A percentile compares a stretch with the other conserved stretches of the same genome.
phyloP scores from a whole-genome alignment of 1,140 invertebrate species.

The Drosophila insularis region DNA sequence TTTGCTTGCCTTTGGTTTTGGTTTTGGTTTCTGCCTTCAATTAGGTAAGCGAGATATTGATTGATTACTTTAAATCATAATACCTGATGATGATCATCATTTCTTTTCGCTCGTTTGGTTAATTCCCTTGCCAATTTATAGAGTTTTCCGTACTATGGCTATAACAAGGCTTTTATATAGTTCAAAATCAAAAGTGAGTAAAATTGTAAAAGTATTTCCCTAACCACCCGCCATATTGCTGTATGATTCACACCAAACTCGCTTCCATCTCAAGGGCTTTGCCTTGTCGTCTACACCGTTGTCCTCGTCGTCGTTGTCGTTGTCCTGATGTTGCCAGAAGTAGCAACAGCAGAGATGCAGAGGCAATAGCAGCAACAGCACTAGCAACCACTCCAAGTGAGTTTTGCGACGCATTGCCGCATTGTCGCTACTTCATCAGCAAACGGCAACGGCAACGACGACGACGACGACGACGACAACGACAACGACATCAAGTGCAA shows the following conservation, averaged over 20 bases:
- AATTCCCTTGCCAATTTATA: neutral
- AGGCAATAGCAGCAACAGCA: no score
- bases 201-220: neutral
- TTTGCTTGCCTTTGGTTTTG: neutral
- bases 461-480: slow-evolving; percentile 7
- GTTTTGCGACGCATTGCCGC: slow-evolving; percentile 78
- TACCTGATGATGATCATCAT: neutral
- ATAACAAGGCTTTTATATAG: neutral
- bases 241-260: slow-evolving; percentile 6
- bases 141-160: neutral
- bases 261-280: slow-evolving; percentile 18
- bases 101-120: neutral
- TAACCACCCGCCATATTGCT: neutral
- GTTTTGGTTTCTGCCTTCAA: neutral
- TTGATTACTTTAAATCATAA: no score
- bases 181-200: neutral
- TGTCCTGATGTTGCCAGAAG: slow-evolving; percentile 60
- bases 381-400: slow-evolving; percentile 60
- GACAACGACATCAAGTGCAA: slow-evolving; percentile 68
- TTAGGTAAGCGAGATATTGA: neutral
- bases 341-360: slow-evolving; percentile 32
- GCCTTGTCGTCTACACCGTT: slow-evolving; percentile 5
- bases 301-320: slow-evolving; percentile 41
- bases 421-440: slow-evolving; percentile 80
- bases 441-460: slow-evolving; percentile 17